Conservation (phyloP, 2,888 invertebrate species). For the Rhodophaea formosa region DNA sequence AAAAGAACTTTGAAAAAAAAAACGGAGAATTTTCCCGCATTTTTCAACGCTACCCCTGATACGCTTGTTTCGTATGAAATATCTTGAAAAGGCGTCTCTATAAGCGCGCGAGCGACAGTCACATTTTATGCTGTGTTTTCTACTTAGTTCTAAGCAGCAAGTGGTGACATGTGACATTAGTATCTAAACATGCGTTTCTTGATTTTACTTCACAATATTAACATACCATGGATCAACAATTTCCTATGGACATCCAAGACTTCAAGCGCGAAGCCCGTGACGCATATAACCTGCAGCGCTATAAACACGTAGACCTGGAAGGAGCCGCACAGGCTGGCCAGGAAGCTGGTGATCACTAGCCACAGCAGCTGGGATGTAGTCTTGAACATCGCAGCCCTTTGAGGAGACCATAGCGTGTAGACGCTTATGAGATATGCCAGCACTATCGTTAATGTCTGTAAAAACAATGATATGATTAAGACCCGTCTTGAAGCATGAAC, state of each 20-base stretch:
- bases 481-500: too few relatives aligned
- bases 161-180: too few relatives aligned
- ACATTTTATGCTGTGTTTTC: too few relatives aligned
- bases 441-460: slow-evolving; percentile 85
- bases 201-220: too few relatives aligned
- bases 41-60: too few relatives aligned
- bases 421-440: slow-evolving; percentile 86
- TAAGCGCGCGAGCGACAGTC: too few relatives aligned
- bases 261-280: slow-evolving; percentile 84
- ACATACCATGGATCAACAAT: slow-evolving; percentile 66
- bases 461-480: slow-evolving; percentile 36
- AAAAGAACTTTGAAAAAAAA: too few relatives aligned
- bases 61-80: too few relatives aligned
- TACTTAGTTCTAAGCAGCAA: too few relatives aligned
- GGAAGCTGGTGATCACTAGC: slow-evolving; percentile 87
- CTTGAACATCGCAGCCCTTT: slow-evolving; percentile 84
- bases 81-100: too few relatives aligned
- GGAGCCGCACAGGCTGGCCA: slow-evolving; percentile 87
- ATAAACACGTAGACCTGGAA: slow-evolving; percentile 89
- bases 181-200: too few relatives aligned
- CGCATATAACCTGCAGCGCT: slow-evolving; percentile 83
- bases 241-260: slow-evolving; percentile 80
- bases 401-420: slow-evolving; percentile 87
- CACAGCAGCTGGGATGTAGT: slow-evolving; percentile 87
- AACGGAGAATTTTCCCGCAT: too few relatives aligned